phyloP scores from a whole-genome alignment of 2,888 invertebrate species.

The Andrena flavipes region DNA sequence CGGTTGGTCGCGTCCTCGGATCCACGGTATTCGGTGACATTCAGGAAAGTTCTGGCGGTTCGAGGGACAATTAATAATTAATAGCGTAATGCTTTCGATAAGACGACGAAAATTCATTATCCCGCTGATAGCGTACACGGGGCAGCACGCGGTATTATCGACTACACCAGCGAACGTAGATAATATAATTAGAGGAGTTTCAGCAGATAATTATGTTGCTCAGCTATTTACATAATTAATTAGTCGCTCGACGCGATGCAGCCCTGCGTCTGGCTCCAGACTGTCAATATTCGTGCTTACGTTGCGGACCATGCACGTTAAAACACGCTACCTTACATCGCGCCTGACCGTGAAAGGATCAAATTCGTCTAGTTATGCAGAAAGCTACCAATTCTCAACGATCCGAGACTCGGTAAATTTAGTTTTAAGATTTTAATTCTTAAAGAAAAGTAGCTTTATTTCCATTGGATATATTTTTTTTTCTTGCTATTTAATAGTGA shows the following conservation, averaged over 20 bases:
- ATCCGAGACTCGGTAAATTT: no score
- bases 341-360: neutral
- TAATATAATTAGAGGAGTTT: constrained; percentile 62
- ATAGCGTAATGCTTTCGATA: constrained; percentile 18
- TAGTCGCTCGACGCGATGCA: constrained; percentile 45
- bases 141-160: constrained; percentile 38
- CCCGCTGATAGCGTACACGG: constrained; percentile 20
- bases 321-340: neutral
- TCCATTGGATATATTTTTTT: no score
- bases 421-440: no score
- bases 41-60: neutral
- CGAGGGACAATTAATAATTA: constrained; percentile 31
- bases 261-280: constrained; percentile 6
- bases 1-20: neutral
- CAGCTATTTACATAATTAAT: constrained; percentile 60
- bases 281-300: constrained; percentile 10
- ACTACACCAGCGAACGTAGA: constrained; percentile 37
- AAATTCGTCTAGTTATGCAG: no score
- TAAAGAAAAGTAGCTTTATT: no score
- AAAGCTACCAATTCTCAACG: no score
- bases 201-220: constrained; percentile 60
- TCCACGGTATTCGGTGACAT: neutral
- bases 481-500: no score
- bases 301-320: neutral
- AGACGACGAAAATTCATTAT: constrained; percentile 47